Conservation (phyloP, 2,888 invertebrate genomes). For the Apodemia hepburni region DNA sequence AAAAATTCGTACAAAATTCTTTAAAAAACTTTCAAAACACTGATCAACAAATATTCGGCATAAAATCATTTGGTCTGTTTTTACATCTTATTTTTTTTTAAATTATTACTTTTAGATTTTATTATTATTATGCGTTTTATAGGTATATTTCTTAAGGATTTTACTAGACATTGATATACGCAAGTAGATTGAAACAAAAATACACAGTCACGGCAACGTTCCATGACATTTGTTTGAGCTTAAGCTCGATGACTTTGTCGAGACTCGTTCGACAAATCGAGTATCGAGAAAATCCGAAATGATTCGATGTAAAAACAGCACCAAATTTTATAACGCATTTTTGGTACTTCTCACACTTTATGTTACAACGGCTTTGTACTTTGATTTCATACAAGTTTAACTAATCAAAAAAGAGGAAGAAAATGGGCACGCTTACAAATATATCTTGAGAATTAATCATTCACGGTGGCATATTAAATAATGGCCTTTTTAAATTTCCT, state of each 20-base stretch:
- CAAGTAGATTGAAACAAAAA: too few relatives aligned
- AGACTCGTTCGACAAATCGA: too few relatives aligned
- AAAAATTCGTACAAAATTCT: slow-evolving; percentile 50
- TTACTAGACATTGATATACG: too few relatives aligned
- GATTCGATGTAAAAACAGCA: not conserved
- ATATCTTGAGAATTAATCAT: too few relatives aligned
- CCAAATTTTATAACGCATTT: not conserved
- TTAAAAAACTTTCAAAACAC: slow-evolving; percentile 53
- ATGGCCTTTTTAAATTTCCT: too few relatives aligned
- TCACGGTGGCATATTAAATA: not conserved
- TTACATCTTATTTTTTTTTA: not conserved
- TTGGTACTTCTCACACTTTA: not conserved
- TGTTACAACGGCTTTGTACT: not conserved
- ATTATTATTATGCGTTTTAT: too few relatives aligned
- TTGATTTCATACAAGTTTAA: not conserved
- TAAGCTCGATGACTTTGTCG: too few relatives aligned
- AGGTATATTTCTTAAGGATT: too few relatives aligned
- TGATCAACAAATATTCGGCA: slow-evolving; percentile 17
- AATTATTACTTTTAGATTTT: not conserved
- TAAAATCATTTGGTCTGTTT: slow-evolving; percentile 19
- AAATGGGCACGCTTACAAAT: not conserved
- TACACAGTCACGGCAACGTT: too few relatives aligned
- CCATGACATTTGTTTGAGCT: too few relatives aligned
- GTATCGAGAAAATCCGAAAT: too few relatives aligned
- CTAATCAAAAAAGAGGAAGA: not conserved